Conservation (phyloP, 1,140 invertebrate species). For the Drosophila chauvacae region DNA sequence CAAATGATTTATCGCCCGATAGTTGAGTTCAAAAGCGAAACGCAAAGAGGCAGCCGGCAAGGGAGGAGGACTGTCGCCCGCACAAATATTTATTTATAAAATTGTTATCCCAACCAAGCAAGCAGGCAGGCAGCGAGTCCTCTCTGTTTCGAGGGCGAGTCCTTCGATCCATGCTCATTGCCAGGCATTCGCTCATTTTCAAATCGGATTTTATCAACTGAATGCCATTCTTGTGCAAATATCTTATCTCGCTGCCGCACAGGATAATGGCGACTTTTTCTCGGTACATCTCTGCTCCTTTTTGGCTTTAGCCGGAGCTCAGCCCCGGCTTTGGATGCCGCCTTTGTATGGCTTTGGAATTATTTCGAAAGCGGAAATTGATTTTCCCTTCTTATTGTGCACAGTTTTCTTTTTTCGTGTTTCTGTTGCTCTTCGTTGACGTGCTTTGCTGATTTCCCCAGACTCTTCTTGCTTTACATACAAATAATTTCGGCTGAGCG, state of each 20-base stretch:
- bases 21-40: constrained; percentile 81
- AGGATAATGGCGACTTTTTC: constrained; percentile 78
- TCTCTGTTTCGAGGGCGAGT: constrained; percentile 10
- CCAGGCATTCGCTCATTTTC: constrained; percentile 83
- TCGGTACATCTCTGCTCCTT: constrained; percentile 19
- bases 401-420: constrained; percentile 52
- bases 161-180: constrained; percentile 69
- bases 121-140: neutral
- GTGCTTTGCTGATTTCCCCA: constrained; percentile 47
- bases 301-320: constrained; percentile 48
- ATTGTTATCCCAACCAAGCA: constrained; percentile 74
- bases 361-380: constrained; percentile 82
- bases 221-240: constrained; percentile 83
- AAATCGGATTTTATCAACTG: constrained; percentile 83
- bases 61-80: constrained; percentile 38
- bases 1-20: constrained; percentile 82
- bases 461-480: constrained; percentile 44
- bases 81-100: constrained; percentile 83
- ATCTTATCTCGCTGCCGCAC: constrained; percentile 74
- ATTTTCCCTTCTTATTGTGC: constrained; percentile 80
- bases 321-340: constrained; percentile 60
- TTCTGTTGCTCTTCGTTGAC: constrained; percentile 52
- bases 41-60: constrained; percentile 50
- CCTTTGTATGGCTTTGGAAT: constrained; percentile 79
- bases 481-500: constrained; percentile 28